A percentile compares a stretch with the other conserved stretches of the same genome.
Evolutionary conservation across 2,888 invertebrate species (phyloP).

Genomic region (Creontiades dilutus): DNA sequence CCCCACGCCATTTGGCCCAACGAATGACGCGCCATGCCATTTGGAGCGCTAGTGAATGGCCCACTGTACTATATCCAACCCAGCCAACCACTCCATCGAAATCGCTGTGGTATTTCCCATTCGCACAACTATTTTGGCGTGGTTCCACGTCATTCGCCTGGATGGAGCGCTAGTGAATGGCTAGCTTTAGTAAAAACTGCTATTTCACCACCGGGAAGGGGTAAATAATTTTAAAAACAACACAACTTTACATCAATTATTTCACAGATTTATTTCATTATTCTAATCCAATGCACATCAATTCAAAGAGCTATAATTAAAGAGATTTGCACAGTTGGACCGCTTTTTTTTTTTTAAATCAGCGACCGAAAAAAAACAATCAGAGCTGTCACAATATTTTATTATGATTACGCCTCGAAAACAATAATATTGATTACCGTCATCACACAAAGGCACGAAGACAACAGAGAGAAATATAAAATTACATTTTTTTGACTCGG

Average conservation of each 20-base stretch:
- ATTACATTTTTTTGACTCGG: background rate
- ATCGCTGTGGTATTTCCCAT: too few species aligned
- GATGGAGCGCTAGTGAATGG: too few species aligned
- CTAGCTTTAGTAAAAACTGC: too few species aligned
- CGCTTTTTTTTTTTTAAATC: background rate
- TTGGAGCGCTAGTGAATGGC: too few species aligned
- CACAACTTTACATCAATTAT: background rate
- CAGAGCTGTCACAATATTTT: background rate
- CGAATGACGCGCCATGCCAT: too few species aligned
- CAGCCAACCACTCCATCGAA: too few species aligned
- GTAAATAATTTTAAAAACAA: background rate
- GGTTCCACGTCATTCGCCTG: too few species aligned
- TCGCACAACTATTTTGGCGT: too few species aligned
- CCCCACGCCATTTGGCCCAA: too few species aligned
- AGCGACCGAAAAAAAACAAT: background rate
- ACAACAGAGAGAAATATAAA: constrained; percentile 51
- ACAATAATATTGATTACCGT: background rate
- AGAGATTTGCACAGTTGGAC: constrained; percentile 15
- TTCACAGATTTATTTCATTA: background rate
- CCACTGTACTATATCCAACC: too few species aligned
- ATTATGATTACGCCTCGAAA: background rate
- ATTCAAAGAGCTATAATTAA: constrained; percentile 11
- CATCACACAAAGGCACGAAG: constrained; percentile 59
- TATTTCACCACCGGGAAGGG: background rate
- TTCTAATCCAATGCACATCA: constrained; percentile 19